Conservation (phyloP, 2,113 vertebrate species). For the Panurus biarmicus region DNA sequence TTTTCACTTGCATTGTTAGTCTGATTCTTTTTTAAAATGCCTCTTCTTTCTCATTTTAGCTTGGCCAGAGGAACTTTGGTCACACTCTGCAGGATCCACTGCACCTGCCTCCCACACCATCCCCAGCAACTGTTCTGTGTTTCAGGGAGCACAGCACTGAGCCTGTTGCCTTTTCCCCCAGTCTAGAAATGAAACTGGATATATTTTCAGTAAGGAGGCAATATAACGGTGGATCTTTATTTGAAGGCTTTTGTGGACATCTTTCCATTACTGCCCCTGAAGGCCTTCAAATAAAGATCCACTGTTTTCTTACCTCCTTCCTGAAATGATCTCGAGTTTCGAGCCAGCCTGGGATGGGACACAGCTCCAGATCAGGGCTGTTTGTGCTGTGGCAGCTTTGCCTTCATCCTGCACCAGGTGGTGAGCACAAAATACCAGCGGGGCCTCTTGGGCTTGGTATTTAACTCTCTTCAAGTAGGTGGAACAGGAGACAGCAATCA, state of each 20-base stretch:
- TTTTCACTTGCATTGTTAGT: background rate
- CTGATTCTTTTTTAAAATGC: background rate
- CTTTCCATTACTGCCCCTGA: background rate
- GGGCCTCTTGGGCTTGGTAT: background rate
- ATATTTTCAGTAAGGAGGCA: background rate
- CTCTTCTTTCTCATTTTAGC: background rate
- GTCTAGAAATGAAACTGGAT: background rate
- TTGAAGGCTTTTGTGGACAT: background rate
- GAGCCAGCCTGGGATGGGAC: background rate
- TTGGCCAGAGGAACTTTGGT: background rate
- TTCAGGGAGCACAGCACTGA: background rate
- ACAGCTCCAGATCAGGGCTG: background rate
- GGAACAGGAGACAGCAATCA: background rate
- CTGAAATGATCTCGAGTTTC: background rate
- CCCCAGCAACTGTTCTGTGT: background rate
- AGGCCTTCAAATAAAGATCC: background rate
- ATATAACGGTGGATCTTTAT: background rate
- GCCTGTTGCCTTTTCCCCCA: background rate
- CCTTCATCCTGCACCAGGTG: background rate
- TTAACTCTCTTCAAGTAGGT: background rate
- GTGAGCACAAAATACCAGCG: conserved; percentile 2
- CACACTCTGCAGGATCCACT: background rate
- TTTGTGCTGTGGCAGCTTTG: background rate
- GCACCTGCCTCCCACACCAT: background rate
- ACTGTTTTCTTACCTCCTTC: background rate